Conservation (phyloP, 2,113 vertebrate genomes). For the Sorex fumeus region DNA sequence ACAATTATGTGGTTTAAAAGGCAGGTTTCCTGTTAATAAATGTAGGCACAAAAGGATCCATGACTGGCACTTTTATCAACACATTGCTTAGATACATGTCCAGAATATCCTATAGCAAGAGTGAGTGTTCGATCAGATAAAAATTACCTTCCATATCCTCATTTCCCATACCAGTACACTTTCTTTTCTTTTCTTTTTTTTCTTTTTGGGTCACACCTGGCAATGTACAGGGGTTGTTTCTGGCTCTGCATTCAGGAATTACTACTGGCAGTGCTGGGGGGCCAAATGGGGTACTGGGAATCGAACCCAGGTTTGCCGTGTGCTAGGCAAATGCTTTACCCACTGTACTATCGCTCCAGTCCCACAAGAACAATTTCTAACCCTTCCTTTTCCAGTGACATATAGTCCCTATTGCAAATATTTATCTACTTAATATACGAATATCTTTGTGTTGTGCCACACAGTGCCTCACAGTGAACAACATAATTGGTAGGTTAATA, state of each 20-base stretch:
- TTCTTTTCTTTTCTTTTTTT: too few relatives aligned
- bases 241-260: too few relatives aligned
- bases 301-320: too few relatives aligned
- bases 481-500: slow-evolving; percentile 5
- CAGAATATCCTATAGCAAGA: not conserved
- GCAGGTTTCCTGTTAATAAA: slow-evolving; percentile 25
- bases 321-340: too few relatives aligned
- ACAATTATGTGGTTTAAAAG: not conserved
- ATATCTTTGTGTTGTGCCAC: not conserved
- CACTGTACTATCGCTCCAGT: too few relatives aligned
- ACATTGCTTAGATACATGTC: slow-evolving; percentile 34
- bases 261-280: too few relatives aligned
- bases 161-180: too few relatives aligned
- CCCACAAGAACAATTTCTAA: not conserved
- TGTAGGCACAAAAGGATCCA: slow-evolving; percentile 32
- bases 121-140: not conserved
- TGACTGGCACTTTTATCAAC: slow-evolving; percentile 35
- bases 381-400: slow-evolving; percentile 32
- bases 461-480: slow-evolving; percentile 16
- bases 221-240: too few relatives aligned
- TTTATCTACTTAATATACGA: slow-evolving; percentile 24
- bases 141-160: too few relatives aligned
- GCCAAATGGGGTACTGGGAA: too few relatives aligned
- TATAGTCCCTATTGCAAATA: not conserved
- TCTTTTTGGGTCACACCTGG: too few relatives aligned